A percentile compares a stretch with the other conserved stretches of the same genome.
Conservation (phyloP, 2,797 vertebrate genomes). For the Cossypha niveicapilla region DNA sequence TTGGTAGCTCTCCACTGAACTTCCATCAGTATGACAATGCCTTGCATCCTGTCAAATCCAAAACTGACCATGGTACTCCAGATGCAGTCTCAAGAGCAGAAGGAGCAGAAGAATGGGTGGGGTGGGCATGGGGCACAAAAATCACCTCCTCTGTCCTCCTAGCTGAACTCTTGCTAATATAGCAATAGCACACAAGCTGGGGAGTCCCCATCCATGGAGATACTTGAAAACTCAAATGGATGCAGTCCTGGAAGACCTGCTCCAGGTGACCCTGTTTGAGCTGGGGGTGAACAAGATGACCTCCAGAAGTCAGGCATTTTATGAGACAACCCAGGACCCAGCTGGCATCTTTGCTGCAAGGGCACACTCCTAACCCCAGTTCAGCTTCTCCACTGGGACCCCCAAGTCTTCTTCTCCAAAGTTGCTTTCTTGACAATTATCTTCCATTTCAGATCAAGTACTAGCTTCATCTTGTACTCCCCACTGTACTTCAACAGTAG, state of each 20-base stretch:
- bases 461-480: background rate
- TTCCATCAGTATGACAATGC: rapidly evolving
- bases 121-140: rapidly evolving
- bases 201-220: background rate
- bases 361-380: background rate
- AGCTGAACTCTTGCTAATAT: background rate
- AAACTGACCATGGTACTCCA: background rate
- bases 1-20: background rate
- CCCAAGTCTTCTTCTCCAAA: background rate
- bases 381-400: background rate
- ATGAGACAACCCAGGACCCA: background rate
- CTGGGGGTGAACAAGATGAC: rapidly evolving
- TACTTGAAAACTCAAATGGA: rapidly evolving
- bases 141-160: background rate
- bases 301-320: background rate
- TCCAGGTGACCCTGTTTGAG: background rate
- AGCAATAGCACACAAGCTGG: background rate
- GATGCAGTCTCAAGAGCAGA: background rate
- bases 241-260: rapidly evolving
- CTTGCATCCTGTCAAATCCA: background rate
- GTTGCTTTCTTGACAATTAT: background rate
- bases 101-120: background rate
- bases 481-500: background rate
- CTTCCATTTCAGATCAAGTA: background rate
- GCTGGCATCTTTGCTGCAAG: background rate